Base-by-base conservation (phyloP, 1,140 invertebrate genomes). In the Stratiolaelaps scimitus region DNA sequence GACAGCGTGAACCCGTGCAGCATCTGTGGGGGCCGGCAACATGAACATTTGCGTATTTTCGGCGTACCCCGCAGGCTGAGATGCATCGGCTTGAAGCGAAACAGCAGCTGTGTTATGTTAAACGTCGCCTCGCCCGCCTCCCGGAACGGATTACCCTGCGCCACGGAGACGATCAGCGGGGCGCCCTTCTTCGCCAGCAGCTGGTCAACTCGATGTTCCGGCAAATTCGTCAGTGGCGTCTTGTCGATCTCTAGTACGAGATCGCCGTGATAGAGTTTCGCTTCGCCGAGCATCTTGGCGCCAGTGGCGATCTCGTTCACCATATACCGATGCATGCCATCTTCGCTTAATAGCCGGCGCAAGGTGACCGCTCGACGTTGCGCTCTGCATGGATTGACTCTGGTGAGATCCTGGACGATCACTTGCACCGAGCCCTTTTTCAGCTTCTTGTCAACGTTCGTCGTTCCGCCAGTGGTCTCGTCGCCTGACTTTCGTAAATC, bases 361-460 rank as follows among this genome's bases (percentile, higher is more conserved):
- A 60, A 15, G 17, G 13, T 34, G 13, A 60, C 17, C 34, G 34
- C 5, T 40, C 34, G 34, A 20, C 26, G 34, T 40, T 4, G 4
- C 15, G 15, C 23, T 26, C 17, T 23, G 53, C 15, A 60, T 2
- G 2, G 26, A 60, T 2, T 26, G 26, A 29, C 13, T 60, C 10
- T 26, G 23, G 23, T 60, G 15, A 26, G 26, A 60, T 60, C 23
- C 53, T 60, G 53, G 2, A 60, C 26, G 53, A 60, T 60, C 53
- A 60, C 53, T 34, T 60, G 53, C 26, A 19, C 53, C 15, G 53
- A 23, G 4, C 34, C 53, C 23, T 26, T 60, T n/a, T 60, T 60
- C 23, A 19, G 26, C 10, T 26, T 60, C 23, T 34, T 26, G 34
- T 60, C 53, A 15, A 17, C 53, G 23, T 5, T 19, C 26, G 53